Evolutionary conservation across 2,113 vertebrate species (phyloP), one percentile per base, ranked within the genome.

Genomic region (Chlamydotis undulata): DNA sequence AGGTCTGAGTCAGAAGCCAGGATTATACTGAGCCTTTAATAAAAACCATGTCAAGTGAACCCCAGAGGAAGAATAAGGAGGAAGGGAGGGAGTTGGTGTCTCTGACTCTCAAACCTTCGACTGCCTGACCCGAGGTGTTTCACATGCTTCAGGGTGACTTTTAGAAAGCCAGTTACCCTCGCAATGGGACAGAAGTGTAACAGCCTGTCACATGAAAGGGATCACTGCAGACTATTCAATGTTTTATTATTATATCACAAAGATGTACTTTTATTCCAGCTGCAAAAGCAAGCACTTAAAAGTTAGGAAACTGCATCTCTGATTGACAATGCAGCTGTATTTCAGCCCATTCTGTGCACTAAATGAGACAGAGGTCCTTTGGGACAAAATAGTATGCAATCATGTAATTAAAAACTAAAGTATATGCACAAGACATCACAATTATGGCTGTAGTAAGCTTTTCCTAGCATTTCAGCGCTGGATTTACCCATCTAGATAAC

Each of bases 291-390:
- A 90, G 19, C 0, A 0, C 59, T 29, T 16, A 37, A 47, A 84
- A 19, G 14, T 86, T 60, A 77, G 47, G 64, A 61, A 83, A 22
- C 6, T 0, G 0, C 0, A 0, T 49, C 14, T 50, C 45, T 15
- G 60, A 65, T 21, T 19, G 68, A 47, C 39, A 56, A 6, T 0
- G 2, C 17, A 49, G 17, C 9, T 2, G 2, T 19, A 4, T 79
- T 64, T 67, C 19, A 9, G 70, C 37, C 28, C 5, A 1, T 57
- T 65, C 57, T 22, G 5, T 53, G 85, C 39, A 3, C 28, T 63
- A n/a, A 43, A n/a, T 7, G 12, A 77, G 78, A 59, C 52, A 35
- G 39, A 33, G 0, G 3, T 64, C 55, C 41, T 69, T 43, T 25
- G 47, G 78, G 60, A 83, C 5, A 18, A 55, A 78, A 67, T 14